Percentiles rank a stretch among this genome's conserved stretches.
Conservation (phyloP, 1,140 invertebrate species). For the Hetaerina americana region DNA sequence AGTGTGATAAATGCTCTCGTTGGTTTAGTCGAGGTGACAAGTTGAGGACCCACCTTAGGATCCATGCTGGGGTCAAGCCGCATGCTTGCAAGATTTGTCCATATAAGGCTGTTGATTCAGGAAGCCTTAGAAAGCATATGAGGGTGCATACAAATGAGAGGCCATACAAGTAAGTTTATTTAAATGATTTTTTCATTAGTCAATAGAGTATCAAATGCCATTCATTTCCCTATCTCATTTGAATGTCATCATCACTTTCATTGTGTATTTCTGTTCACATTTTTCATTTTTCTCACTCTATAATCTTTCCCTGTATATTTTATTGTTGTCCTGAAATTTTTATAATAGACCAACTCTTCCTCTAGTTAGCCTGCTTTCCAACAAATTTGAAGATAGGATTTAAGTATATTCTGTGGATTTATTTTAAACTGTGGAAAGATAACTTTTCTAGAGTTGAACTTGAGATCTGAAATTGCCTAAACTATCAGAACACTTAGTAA, state of each 20-base stretch:
- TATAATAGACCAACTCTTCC: too few relatives aligned
- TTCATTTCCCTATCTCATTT: not conserved
- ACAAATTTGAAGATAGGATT: too few relatives aligned
- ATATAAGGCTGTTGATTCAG: conserved; percentile 20
- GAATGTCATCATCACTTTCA: not conserved
- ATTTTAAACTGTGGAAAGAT: too few relatives aligned
- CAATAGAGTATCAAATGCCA: not conserved
- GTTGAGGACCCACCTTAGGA: conserved; percentile 26
- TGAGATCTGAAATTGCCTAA: too few relatives aligned
- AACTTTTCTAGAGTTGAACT: too few relatives aligned
- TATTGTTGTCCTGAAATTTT: too few relatives aligned
- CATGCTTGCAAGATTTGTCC: conserved; percentile 23
- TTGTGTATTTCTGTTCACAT: not conserved
- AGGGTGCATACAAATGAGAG: conserved; percentile 22
- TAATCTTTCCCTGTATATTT: too few relatives aligned
- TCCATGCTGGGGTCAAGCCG: conserved; percentile 25
- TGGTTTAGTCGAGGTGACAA: conserved; percentile 29
- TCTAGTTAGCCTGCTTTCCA: too few relatives aligned
- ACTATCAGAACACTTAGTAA: too few relatives aligned
- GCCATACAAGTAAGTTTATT: conserved; percentile 26
- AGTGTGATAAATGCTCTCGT: conserved; percentile 27
- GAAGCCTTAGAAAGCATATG: conserved; percentile 21
- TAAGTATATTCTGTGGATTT: too few relatives aligned
- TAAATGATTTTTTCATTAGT: not conserved
- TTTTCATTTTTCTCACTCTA: too few relatives aligned